Evolutionary conservation across 2,888 invertebrate genomes (phyloP), one percentile per base, ranked within the genome.

Genomic region (Incurvaria masculella): DNA sequence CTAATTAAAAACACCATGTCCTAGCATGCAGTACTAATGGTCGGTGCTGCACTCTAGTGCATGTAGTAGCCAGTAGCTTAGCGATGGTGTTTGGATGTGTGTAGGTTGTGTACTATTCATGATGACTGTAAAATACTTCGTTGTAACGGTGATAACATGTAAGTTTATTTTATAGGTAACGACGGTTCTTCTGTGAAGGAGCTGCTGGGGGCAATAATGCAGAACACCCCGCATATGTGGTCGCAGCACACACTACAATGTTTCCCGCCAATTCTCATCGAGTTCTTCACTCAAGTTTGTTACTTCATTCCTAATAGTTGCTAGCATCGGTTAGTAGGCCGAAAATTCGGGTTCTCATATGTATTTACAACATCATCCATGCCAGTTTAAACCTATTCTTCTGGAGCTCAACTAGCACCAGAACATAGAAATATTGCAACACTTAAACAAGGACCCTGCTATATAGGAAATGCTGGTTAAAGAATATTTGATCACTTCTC

Each of bases 191-290:
- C 97, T 85, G 95, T 95, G 58, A 91, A 92, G 61, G 97, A 97
- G 60, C 76, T 97, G 19, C 73, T 97, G 5, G 86, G 87, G 1
- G 89, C 91, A 0, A 94, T 97, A 19, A 92, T 94, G 85, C 91
- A 94, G 56, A 92, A 92, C 64, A 97, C 97, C 0, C 96, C 97
- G 0, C 96, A 96, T 66, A 88, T 91, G 58, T 97, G 97, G 97
- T 93, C 96, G 0, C 87, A 90, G 51, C 94, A 95, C 65, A 96
- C 95, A 0, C 71, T 97, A 17, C 88, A 91, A 54, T 94, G 94
- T 63, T 97, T 97, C 65, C 97, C 97, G 1, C 85, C 89, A 0
- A 89, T 91, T 5, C 79, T 97, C 4, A 87, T 89, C 44, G 95
- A 95, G 59, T 97, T 96, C 65, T 97, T 95, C 66, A 84, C 90